Percentiles rank a stretch among this genome's conserved stretches.
Evolutionary conservation across 2,888 invertebrate genomes (phyloP).

Genomic region (Xestia ashworthii): DNA sequence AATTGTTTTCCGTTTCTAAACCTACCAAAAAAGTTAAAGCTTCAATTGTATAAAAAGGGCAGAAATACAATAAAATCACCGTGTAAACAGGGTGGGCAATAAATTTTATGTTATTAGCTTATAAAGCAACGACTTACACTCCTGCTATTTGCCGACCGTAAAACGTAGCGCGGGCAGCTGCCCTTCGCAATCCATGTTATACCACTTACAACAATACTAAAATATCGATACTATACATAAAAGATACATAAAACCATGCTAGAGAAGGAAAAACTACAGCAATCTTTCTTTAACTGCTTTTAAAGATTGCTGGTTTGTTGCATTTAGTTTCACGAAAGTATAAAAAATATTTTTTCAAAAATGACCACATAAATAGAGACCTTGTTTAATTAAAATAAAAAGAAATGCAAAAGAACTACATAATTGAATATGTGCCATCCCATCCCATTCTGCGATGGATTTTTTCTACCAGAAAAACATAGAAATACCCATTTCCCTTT

Average conservation of each 20-base stretch:
- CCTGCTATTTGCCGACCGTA: constrained; percentile 54
- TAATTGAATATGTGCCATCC: background rate
- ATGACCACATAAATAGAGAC: background rate
- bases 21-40: background rate
- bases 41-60: constrained; percentile 38
- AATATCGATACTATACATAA: constrained; percentile 39
- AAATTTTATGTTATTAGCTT: constrained; percentile 65
- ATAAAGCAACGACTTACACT: constrained; percentile 59
- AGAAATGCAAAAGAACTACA: background rate
- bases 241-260: constrained; percentile 37
- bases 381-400: background rate
- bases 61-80: constrained; percentile 56
- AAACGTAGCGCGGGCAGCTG: constrained; percentile 56
- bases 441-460: background rate
- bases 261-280: background rate
- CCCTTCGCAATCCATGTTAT: constrained; percentile 43
- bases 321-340: background rate
- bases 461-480: background rate
- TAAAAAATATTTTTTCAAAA: background rate
- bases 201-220: constrained; percentile 44
- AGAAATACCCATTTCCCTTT: background rate
- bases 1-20: background rate
- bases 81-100: constrained; percentile 56
- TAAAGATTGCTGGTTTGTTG: background rate
- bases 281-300: background rate